Conservation (phyloP, 1,140 invertebrate genomes). For the Trichonephila clavata region DNA sequence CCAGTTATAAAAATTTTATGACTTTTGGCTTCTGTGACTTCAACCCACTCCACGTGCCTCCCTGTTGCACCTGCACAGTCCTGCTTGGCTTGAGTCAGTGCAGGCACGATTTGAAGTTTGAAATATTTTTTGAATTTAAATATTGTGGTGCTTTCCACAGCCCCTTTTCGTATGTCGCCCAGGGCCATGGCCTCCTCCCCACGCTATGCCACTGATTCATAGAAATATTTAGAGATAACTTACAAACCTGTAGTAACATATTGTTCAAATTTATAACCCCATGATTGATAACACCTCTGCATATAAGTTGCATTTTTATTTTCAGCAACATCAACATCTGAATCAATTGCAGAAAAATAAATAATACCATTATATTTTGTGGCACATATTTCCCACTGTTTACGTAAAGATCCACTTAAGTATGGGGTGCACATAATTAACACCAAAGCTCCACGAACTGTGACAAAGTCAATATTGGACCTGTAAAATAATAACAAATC, state of each 20-base stretch:
- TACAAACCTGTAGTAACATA: constrained; percentile 85
- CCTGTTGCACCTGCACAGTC: too few relatives aligned
- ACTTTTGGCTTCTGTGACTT: too few relatives aligned
- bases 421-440: constrained; percentile 86
- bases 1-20: too few relatives aligned
- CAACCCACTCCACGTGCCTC: too few relatives aligned
- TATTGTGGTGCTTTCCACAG: too few relatives aligned
- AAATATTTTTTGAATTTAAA: too few relatives aligned
- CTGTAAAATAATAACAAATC: constrained; percentile 77
- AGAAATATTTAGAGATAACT: too few relatives aligned
- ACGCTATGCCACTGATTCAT: too few relatives aligned
- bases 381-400: constrained; percentile 86
- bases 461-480: constrained; percentile 84
- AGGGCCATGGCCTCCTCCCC: too few relatives aligned
- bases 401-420: constrained; percentile 81
- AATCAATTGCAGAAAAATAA: constrained; percentile 87
- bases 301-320: constrained; percentile 81
- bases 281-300: constrained; percentile 84
- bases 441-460: constrained; percentile 86
- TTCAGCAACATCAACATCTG: constrained; percentile 82
- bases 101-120: too few relatives aligned
- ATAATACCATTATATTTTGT: constrained; percentile 85
- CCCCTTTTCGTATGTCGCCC: too few relatives aligned
- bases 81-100: too few relatives aligned
- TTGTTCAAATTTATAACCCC: constrained; percentile 93